phyloP scores from a whole-genome alignment of 2,888 invertebrate species.

The Xanthorhoe designata region DNA sequence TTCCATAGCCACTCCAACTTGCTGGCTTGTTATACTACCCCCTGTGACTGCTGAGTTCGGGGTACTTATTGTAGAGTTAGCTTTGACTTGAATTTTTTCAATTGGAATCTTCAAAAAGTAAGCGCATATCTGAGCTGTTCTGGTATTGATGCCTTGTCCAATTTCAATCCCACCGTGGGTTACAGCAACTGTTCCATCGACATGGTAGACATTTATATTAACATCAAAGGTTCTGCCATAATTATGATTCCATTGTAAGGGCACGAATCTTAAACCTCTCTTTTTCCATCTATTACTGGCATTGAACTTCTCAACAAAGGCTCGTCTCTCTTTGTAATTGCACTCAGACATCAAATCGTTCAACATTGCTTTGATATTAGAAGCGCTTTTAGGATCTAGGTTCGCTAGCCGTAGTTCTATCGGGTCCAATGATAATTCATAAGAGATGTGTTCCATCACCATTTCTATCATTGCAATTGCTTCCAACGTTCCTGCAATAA shows the following conservation, averaged over 20 bases:
- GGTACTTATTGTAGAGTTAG: constrained; percentile 84
- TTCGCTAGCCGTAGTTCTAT: constrained; percentile 83
- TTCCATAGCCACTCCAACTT: constrained; percentile 50
- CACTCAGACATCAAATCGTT: constrained; percentile 78
- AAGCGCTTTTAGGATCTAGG: constrained; percentile 56
- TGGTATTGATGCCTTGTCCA: constrained; percentile 90
- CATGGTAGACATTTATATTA: constrained; percentile 50
- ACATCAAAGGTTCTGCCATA: constrained; percentile 33
- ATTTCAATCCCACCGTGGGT: constrained; percentile 66
- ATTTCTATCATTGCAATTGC: constrained; percentile 82
- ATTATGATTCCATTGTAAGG: constrained; percentile 82
- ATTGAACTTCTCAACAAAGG: constrained; percentile 83
- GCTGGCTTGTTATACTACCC: constrained; percentile 79
- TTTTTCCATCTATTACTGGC: constrained; percentile 90
- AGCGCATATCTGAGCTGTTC: constrained; percentile 88
- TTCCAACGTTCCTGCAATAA: constrained; percentile 78
- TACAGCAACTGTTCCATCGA: constrained; percentile 88
- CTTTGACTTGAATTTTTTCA: constrained; percentile 87
- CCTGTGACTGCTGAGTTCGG: constrained; percentile 89
- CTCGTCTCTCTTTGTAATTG: constrained; percentile 79
- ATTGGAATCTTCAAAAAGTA: constrained; percentile 87
- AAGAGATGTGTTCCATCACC: constrained; percentile 87
- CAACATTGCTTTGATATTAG: constrained; percentile 71
- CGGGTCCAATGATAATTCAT: constrained; percentile 82
- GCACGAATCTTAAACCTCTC: constrained; percentile 85